A percentile compares a stretch with the other conserved stretches of the same genome.
Conservation (phyloP, 64 coral and sea anemone genomes). For the Catalaphyllia jardinei region DNA sequence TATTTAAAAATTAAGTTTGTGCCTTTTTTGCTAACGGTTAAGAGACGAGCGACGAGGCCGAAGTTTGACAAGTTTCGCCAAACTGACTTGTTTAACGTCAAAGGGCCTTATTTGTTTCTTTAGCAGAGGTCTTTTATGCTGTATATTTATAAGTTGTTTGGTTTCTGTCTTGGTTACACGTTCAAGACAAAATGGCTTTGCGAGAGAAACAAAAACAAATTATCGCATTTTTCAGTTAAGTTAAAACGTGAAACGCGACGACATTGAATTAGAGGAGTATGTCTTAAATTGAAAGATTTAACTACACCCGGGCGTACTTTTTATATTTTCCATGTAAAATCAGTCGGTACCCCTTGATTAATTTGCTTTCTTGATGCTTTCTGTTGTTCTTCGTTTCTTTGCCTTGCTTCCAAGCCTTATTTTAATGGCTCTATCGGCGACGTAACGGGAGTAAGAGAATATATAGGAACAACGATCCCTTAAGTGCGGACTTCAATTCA, state of each 20-base stretch:
- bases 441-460: too few relatives aligned
- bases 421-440: too few relatives aligned
- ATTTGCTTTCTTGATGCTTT: too few relatives aligned
- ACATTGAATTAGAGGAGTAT: background rate
- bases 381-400: too few relatives aligned
- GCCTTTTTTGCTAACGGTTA: background rate
- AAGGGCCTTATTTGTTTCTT: conserved; percentile 23
- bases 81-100: background rate
- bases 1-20: background rate
- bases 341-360: too few relatives aligned
- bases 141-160: conserved; percentile 28
- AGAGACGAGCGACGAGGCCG: background rate
- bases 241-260: background rate
- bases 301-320: background rate
- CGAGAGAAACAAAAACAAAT: conserved; percentile 32
- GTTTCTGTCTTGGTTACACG: background rate
- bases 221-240: conserved; percentile 1
- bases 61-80: too few relatives aligned
- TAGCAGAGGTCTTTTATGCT: conserved; percentile 19
- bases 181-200: background rate
- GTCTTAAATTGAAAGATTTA: background rate
- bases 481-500: too few relatives aligned
- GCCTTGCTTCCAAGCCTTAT: too few relatives aligned
- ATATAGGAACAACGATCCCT: too few relatives aligned
- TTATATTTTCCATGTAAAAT: too few relatives aligned